Percentiles rank a stretch among this genome's conserved stretches.
Evolutionary conservation across 2,888 invertebrate genomes (phyloP).

Genomic region (Spisula subtruncata): DNA sequence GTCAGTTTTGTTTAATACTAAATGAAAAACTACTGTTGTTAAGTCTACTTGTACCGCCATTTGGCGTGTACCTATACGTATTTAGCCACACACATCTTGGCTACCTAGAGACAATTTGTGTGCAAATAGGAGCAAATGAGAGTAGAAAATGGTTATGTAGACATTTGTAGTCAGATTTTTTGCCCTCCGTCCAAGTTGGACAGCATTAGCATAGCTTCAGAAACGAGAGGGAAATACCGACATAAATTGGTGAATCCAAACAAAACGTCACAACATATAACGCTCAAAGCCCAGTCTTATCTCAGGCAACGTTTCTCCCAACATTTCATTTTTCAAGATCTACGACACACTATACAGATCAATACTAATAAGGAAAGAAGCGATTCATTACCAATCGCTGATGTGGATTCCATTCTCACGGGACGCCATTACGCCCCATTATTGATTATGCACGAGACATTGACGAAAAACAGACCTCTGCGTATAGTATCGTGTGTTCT

Average conservation of each 20-base stretch:
- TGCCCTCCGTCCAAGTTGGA: background rate
- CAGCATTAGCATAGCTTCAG: constrained; percentile 36
- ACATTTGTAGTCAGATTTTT: constrained; percentile 8
- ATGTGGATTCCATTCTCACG: constrained; percentile 64
- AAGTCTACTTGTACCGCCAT: background rate
- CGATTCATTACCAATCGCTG: constrained; percentile 75
- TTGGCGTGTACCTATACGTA: constrained; percentile 8
- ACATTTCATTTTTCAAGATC: constrained; percentile 50
- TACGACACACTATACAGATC: constrained; percentile 58
- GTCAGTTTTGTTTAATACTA: background rate
- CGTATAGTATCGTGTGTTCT: constrained; percentile 78
- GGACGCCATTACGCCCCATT: constrained; percentile 69
- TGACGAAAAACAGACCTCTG: constrained; percentile 79
- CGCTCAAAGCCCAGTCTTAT: constrained; percentile 34
- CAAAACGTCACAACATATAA: constrained; percentile 42
- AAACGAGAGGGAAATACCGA: constrained; percentile 46
- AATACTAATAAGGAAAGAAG: constrained; percentile 67
- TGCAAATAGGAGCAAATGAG: constrained; percentile 17
- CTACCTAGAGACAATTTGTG: constrained; percentile 12
- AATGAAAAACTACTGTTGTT: background rate
- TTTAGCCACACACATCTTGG: constrained; percentile 3
- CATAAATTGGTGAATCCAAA: constrained; percentile 50
- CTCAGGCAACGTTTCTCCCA: constrained; percentile 38
- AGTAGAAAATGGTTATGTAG: constrained; percentile 14
- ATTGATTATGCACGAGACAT: constrained; percentile 52